These are phyloP conservation scores for Recurvirostra avosetta DNA, from an alignment of 2,113 vertebrate genomes.

Conservation along the genomic window DNA sequence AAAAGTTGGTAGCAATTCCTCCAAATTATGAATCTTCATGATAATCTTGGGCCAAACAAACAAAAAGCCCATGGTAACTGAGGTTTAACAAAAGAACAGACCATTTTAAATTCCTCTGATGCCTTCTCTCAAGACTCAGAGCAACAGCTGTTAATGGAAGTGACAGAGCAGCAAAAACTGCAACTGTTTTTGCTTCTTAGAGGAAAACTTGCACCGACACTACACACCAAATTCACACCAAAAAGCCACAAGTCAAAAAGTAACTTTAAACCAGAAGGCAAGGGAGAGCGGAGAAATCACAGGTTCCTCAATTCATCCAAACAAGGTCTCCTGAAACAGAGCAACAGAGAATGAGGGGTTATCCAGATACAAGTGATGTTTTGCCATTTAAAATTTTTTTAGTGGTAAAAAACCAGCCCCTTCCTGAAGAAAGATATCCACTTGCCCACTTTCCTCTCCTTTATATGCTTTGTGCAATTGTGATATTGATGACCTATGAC, in stretches of 20 bases:
- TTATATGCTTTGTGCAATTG: not conserved
- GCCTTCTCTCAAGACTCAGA: not conserved
- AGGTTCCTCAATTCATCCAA: not conserved
- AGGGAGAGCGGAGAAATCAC: not conserved
- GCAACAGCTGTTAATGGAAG: not conserved
- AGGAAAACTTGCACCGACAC: not conserved
- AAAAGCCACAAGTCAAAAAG: not conserved
- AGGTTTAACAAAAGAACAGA: not conserved
- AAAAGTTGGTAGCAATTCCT: not conserved
- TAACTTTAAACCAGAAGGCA: not conserved
- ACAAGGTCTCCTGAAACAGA: not conserved
- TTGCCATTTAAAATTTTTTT: not conserved
- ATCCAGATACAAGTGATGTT: not conserved
- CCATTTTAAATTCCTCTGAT: not conserved
- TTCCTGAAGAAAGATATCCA: not conserved
- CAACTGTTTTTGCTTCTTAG: not conserved
- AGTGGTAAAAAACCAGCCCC: not conserved
- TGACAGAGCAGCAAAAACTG: not conserved
- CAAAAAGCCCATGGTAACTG: not conserved
- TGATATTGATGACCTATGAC: not conserved
- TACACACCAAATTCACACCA: not conserved
- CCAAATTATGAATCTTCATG: not conserved
- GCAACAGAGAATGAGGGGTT: not conserved
- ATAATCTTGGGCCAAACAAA: not conserved
- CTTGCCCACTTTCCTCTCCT: not conserved